Evolutionary conservation across 2,888 invertebrate genomes (phyloP).

Genomic region (Cheilosia pagana): DNA sequence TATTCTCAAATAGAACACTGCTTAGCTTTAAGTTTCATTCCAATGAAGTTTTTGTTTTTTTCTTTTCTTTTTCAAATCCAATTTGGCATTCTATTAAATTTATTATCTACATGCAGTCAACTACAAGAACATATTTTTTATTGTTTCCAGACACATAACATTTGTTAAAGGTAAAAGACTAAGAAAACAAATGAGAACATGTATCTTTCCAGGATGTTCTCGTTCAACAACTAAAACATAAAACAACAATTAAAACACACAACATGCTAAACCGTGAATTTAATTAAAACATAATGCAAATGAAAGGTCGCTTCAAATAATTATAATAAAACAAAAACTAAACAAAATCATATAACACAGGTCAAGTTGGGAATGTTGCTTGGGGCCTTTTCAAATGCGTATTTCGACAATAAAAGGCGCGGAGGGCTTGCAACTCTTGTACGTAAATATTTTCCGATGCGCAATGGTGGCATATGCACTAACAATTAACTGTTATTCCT

Average conservation of each 20-base stretch:
- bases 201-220: slow-evolving; percentile 15
- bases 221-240: slow-evolving; percentile 53
- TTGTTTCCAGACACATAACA: slow-evolving; percentile 54
- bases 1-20: slow-evolving; percentile 21
- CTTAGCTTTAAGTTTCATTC: slow-evolving; percentile 6
- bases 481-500: too few species aligned
- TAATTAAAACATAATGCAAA: slow-evolving; percentile 60
- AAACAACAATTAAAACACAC: slow-evolving; percentile 74
- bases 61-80: slow-evolving; percentile 31
- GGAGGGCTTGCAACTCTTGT: too few species aligned
- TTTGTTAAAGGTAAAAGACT: slow-evolving; percentile 38
- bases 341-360: not conserved
- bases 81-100: slow-evolving; percentile 62
- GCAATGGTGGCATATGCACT: too few species aligned
- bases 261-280: slow-evolving; percentile 70
- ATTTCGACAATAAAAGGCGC: not conserved
- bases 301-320: slow-evolving; percentile 54
- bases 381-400: not conserved
- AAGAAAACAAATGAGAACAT: slow-evolving; percentile 30
- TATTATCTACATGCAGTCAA: slow-evolving; percentile 69
- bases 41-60: slow-evolving; percentile 1
- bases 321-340: not conserved
- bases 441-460: too few species aligned
- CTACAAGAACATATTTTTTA: slow-evolving; percentile 43
- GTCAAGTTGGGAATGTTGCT: slow-evolving; percentile 1